These are phyloP conservation scores for Huso huso DNA, from an alignment of 2,797 vertebrate species.

Conservation along the genomic window DNA sequence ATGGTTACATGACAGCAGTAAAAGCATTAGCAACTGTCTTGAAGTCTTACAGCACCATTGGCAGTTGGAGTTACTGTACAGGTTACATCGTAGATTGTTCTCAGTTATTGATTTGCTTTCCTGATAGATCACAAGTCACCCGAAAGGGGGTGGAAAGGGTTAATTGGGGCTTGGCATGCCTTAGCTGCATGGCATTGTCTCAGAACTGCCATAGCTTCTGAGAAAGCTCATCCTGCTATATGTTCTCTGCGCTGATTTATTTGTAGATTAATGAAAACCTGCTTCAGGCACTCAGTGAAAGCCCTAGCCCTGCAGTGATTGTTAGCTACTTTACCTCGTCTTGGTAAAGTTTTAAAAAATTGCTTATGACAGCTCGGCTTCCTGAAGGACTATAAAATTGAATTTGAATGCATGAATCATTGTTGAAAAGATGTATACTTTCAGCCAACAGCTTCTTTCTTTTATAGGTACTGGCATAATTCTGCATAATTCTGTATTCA, in stretches of 20 bases:
- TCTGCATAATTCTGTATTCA: slow-evolving; percentile 5
- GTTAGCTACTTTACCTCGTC: background rate
- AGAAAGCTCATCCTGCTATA: background rate
- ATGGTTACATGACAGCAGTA: no score
- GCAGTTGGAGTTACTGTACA: no score
- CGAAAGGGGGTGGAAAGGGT: background rate
- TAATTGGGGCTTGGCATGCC: background rate
- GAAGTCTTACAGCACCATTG: no score
- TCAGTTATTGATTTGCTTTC: background rate
- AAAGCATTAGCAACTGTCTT: no score
- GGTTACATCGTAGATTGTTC: no score
- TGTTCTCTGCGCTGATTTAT: background rate
- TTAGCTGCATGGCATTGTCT: background rate
- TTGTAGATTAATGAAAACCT: slow-evolving; percentile 8
- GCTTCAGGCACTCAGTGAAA: background rate
- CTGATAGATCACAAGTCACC: background rate
- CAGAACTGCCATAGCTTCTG: background rate
- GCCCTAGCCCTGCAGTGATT: background rate
- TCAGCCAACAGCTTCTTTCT: background rate
- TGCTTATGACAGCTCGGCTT: background rate
- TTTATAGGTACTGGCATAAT: background rate
- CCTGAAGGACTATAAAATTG: background rate
- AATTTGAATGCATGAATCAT: slow-evolving; percentile 12
- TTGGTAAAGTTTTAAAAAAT: slow-evolving; percentile 2
- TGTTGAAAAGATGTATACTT: background rate